Base-by-base conservation (phyloP, 2,888 invertebrate genomes). In the Cryptus viduatorius region DNA sequence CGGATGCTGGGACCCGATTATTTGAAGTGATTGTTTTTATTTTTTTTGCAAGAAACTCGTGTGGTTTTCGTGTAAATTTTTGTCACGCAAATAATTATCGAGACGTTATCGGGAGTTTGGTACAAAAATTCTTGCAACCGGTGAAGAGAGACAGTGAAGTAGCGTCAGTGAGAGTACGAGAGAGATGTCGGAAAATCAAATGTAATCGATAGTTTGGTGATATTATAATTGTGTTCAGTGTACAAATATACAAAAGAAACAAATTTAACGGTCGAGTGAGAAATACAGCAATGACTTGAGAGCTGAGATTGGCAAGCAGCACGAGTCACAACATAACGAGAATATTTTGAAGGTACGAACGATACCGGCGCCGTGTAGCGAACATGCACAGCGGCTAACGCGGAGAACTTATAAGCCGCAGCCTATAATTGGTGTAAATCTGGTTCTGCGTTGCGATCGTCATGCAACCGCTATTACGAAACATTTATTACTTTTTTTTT, bases 211-310 rank as follows among this genome's bases (percentile, higher is more conserved):
- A 56, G 1, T 24, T 31, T 61, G 29, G n/a, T 2, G 29, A 31
- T 61, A 31, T 14, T n/a, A n/a, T 5, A 31, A 5, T 61, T 29
- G 48, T 29, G 61, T 61, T 10, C 56, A 12, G n/a, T 61, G 12
- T 1, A 4, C 4, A 4, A 31, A 7, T 37, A 61, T 29, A 4
- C n/a, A n/a, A 7, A 1, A 12, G 10, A 59, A n/a, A 56, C 56
- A 37, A n/a, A 42, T 56, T 4, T 24, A 59, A 37, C n/a, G 8
- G 65, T 37, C 42, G 24, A 42, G 53, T 53, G 44, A 79, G 61
- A 12, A 48, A n/a, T 4, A 64, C 48, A 8, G 71, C 65, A 44
- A 79, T 79, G 79, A 79, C 72, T 79, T 79, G 79, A 79, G 42
- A 72, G 2, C 19, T 14, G 4, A 42, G 79, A 65, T 44, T 53